These are phyloP conservation scores for Cerastis leucographa DNA, from an alignment of 2,888 invertebrate genomes.

Conservation along the genomic window DNA sequence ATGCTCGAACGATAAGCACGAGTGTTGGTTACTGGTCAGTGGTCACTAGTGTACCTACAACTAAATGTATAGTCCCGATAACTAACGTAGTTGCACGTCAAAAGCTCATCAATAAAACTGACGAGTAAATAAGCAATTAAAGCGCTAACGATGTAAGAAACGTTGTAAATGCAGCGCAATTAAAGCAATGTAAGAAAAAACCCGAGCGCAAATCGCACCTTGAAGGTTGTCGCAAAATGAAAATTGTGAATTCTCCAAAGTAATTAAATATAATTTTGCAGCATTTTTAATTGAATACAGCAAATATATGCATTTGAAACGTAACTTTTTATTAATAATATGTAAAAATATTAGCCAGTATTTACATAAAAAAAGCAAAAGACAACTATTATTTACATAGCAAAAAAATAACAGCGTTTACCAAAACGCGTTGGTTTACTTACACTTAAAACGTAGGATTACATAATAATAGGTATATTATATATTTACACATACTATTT, in stretches of 20 bases:
- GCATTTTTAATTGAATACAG: slow-evolving; percentile 4
- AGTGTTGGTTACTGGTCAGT: slow-evolving; percentile 31
- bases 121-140: slow-evolving; percentile 71
- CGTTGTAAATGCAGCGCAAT: slow-evolving; percentile 64
- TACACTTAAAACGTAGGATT: not conserved
- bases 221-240: slow-evolving; percentile 52
- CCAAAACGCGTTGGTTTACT: not conserved
- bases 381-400: slow-evolving; percentile 3
- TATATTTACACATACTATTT: not conserved
- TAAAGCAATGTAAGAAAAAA: slow-evolving; percentile 61
- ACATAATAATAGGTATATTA: not conserved
- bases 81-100: slow-evolving; percentile 41
- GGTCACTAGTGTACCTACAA: slow-evolving; percentile 28
- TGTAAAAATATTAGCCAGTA: not conserved
- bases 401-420: slow-evolving; percentile 9
- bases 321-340: not conserved
- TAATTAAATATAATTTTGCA: slow-evolving; percentile 41
- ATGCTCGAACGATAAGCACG: slow-evolving; percentile 55
- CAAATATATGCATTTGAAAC: not conserved
- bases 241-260: slow-evolving; percentile 40
- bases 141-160: slow-evolving; percentile 65
- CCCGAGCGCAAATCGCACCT: slow-evolving; percentile 58
- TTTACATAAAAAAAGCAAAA: not conserved
- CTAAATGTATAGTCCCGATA: slow-evolving; percentile 38
- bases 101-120: slow-evolving; percentile 68